Evolutionary conservation across 1,140 invertebrate species (phyloP).

Genomic region (Caerostris darwini): DNA sequence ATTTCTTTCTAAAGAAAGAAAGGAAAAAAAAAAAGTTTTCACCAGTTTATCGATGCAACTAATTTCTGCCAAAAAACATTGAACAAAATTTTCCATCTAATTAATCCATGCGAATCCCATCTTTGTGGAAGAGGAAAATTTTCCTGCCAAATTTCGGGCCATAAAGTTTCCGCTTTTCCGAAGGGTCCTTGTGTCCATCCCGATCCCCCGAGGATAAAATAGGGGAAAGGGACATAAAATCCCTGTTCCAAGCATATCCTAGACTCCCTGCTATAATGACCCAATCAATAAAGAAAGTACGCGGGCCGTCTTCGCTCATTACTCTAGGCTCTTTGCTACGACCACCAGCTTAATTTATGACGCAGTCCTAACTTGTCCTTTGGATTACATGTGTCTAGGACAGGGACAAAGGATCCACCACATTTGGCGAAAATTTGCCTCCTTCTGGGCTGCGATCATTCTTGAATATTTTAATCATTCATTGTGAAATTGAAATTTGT

Average conservation of each 20-base stretch:
- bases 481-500: too few relatives aligned
- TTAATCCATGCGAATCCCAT: conserved; percentile 48
- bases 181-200: conserved; percentile 7
- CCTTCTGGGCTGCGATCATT: neutral
- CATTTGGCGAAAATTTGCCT: conserved; percentile 7
- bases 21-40: neutral
- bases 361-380: conserved; percentile 62
- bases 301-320: conserved; percentile 67
- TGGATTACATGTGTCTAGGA: conserved; percentile 61
- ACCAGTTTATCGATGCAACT: neutral
- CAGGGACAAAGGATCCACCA: neutral
- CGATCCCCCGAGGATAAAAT: conserved; percentile 24
- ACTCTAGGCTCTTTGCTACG: conserved; percentile 34
- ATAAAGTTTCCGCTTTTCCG: conserved; percentile 30
- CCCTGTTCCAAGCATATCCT: conserved; percentile 34
- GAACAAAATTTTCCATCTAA: conserved; percentile 30
- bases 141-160: conserved; percentile 36
- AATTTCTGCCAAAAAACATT: neutral
- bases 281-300: conserved; percentile 72
- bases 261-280: conserved; percentile 55
- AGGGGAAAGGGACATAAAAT: conserved; percentile 41
- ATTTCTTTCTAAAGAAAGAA: neutral
- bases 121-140: conserved; percentile 50
- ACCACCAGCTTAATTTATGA: conserved; percentile 63
- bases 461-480: neutral